Evolutionary conservation across 1,140 invertebrate species (phyloP).

Genomic region (Macrosteles quadrilineatus): DNA sequence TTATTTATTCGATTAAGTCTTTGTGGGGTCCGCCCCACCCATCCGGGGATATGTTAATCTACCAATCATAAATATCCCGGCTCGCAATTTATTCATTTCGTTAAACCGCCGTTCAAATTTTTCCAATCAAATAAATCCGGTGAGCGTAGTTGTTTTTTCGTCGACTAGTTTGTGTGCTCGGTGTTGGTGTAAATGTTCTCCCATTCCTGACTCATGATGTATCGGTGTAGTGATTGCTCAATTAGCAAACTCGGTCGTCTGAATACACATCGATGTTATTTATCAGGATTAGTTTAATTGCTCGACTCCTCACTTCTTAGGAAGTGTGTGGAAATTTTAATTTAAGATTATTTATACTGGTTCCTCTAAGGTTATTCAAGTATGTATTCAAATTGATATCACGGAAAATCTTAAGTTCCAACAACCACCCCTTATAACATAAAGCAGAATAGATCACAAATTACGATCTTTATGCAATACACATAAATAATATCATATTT

Average conservation of each 20-base stretch:
- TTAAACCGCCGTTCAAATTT: constrained; percentile 16
- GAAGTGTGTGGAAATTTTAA: too few relatives aligned
- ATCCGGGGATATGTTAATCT: constrained; percentile 11
- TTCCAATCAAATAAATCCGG: constrained; percentile 16
- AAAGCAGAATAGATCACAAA: too few relatives aligned
- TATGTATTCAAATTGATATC: too few relatives aligned
- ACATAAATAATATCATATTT: too few relatives aligned
- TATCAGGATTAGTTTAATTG: too few relatives aligned
- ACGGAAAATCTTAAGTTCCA: too few relatives aligned
- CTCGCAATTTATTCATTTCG: constrained; percentile 16
- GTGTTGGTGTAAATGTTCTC: background rate
- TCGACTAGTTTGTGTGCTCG: constrained; percentile 1
- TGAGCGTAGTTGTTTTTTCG: background rate
- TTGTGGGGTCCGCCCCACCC: constrained; percentile 4
- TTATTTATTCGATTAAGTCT: background rate
- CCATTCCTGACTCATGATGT: background rate
- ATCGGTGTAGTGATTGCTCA: constrained; percentile 3
- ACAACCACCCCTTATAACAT: too few relatives aligned
- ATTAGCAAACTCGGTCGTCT: background rate
- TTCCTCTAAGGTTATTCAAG: too few relatives aligned
- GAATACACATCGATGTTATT: too few relatives aligned
- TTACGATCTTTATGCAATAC: too few relatives aligned
- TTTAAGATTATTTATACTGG: too few relatives aligned
- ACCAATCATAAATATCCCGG: constrained; percentile 9
- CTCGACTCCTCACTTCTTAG: too few relatives aligned